Percentiles rank a stretch among this genome's conserved stretches.
Evolutionary conservation across 2,888 invertebrate species (phyloP).

Genomic region (Drosophila differens): DNA sequence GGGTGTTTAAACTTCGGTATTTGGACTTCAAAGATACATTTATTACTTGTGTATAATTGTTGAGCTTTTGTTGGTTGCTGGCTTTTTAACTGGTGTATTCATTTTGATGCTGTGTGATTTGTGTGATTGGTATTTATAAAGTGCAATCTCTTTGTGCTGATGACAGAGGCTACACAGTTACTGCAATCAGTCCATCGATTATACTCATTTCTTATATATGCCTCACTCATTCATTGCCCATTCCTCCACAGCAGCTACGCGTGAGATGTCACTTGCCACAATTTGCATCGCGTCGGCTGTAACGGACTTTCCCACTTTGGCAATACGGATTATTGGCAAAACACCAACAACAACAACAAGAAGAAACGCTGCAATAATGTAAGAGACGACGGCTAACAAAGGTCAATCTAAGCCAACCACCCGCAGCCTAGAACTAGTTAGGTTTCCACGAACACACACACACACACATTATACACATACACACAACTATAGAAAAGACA

Average conservation of each 20-base stretch:
- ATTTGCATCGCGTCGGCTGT: slow-evolving; percentile 33
- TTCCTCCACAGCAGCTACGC: slow-evolving; percentile 61
- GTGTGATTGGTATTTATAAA: slow-evolving; percentile 37
- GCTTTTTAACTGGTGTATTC: slow-evolving; percentile 9
- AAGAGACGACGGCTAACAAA: slow-evolving; percentile 59
- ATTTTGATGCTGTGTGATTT: slow-evolving; percentile 44
- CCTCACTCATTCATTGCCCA: slow-evolving; percentile 47
- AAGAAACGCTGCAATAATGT: slow-evolving; percentile 70
- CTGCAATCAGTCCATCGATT: slow-evolving; percentile 51
- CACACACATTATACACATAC: slow-evolving; percentile 24
- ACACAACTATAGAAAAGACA: slow-evolving; percentile 17
- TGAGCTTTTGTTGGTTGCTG: slow-evolving; percentile 10
- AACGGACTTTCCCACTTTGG: slow-evolving; percentile 56
- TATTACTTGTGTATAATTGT: slow-evolving; percentile 1
- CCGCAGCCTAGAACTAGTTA: slow-evolving; percentile 77
- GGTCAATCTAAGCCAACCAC: slow-evolving; percentile 64
- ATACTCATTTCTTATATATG: slow-evolving; percentile 1
- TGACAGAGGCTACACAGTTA: slow-evolving; percentile 49
- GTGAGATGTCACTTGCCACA: slow-evolving; percentile 60
- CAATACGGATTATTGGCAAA: slow-evolving; percentile 44
- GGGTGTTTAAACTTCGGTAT: not conserved
- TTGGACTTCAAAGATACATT: not conserved
- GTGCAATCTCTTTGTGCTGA: slow-evolving; percentile 59
- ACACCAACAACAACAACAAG: slow-evolving; percentile 14
- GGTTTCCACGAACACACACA: slow-evolving; percentile 61